These are phyloP conservation scores for Sinonovacula constricta DNA, from an alignment of 1,140 invertebrate species.

Conservation along the genomic window DNA sequence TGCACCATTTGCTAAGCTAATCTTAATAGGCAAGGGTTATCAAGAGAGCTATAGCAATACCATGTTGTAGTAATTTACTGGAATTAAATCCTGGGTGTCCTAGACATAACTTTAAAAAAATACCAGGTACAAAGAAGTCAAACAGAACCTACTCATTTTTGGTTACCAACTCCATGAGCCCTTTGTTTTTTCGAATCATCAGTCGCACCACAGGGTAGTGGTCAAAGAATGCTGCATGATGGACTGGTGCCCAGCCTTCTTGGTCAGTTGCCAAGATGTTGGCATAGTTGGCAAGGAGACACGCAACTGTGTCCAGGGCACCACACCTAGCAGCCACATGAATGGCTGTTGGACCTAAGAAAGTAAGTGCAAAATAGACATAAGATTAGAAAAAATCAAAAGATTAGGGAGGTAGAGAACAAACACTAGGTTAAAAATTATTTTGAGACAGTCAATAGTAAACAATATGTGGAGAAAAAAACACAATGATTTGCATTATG, in stretches of 20 bases:
- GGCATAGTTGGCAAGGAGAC: conserved; percentile 76
- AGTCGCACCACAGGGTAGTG: conserved; percentile 73
- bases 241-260: conserved; percentile 78
- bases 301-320: conserved; percentile 72
- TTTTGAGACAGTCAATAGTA: no score
- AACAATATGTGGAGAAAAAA: no score
- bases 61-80: no score
- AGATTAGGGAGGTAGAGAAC: no score
- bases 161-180: conserved; percentile 74
- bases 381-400: no score
- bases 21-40: no score
- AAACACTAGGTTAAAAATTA: no score
- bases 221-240: conserved; percentile 78
- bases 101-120: not conserved
- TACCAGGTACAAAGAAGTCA: not conserved
- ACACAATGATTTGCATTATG: no score
- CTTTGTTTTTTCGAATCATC: conserved; percentile 71
- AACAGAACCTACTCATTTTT: conserved; percentile 73
- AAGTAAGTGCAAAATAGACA: conserved; percentile 5
- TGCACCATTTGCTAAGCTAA: no score
- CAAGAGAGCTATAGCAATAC: no score
- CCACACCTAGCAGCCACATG: conserved; percentile 77
- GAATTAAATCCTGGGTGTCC: no score
- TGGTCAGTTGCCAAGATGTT: conserved; percentile 73
- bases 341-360: conserved; percentile 76